Percentiles rank a stretch among this genome's conserved stretches.
These are phyloP conservation scores for Heliothis subflexa DNA, from an alignment of 1,140 invertebrate species.

Conservation along the genomic window DNA sequence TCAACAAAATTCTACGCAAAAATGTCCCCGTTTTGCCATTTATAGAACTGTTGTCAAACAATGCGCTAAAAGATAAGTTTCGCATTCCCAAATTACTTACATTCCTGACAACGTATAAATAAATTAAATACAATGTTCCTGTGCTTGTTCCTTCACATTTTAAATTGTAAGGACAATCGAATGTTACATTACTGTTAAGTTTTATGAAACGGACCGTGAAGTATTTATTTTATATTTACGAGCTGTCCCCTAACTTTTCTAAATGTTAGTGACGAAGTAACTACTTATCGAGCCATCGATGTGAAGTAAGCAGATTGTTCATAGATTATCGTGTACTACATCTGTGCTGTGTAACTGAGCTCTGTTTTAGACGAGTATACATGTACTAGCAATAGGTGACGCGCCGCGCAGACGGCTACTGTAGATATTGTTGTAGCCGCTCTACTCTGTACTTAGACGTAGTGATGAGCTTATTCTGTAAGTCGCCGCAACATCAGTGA, in stretches of 20 bases:
- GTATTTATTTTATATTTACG: slow-evolving; percentile 26
- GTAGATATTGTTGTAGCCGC: slow-evolving; percentile 4
- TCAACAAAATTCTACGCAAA: slow-evolving; percentile 5
- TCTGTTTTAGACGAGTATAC: slow-evolving; percentile 41
- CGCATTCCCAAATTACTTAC: slow-evolving; percentile 21
- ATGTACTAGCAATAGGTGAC: slow-evolving; percentile 14
- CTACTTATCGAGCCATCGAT: slow-evolving; percentile 11
- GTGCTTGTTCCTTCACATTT: slow-evolving; percentile 33
- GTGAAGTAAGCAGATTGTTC: slow-evolving; percentile 22
- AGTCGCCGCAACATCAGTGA: slow-evolving; percentile 25
- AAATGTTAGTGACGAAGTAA: slow-evolving; percentile 5
- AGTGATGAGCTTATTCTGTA: slow-evolving; percentile 49
- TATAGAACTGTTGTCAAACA: slow-evolving; percentile 29
- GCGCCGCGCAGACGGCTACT: slow-evolving; percentile 8
- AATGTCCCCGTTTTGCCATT: slow-evolving; percentile 36
- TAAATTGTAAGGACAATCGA: slow-evolving; percentile 9
- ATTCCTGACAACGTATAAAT: slow-evolving; percentile 37
- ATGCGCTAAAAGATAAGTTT: slow-evolving; percentile 29
- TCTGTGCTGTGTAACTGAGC: slow-evolving; percentile 12
- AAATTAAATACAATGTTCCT: slow-evolving; percentile 43
- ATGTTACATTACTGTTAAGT: slow-evolving; percentile 28
- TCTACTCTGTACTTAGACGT: slow-evolving; percentile 42
- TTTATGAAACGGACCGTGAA: background rate
- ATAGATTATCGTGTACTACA: background rate
- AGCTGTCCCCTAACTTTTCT: background rate